phyloP scores from a whole-genome alignment of 2,888 invertebrate genomes.

The Ametastegia equiseti region DNA sequence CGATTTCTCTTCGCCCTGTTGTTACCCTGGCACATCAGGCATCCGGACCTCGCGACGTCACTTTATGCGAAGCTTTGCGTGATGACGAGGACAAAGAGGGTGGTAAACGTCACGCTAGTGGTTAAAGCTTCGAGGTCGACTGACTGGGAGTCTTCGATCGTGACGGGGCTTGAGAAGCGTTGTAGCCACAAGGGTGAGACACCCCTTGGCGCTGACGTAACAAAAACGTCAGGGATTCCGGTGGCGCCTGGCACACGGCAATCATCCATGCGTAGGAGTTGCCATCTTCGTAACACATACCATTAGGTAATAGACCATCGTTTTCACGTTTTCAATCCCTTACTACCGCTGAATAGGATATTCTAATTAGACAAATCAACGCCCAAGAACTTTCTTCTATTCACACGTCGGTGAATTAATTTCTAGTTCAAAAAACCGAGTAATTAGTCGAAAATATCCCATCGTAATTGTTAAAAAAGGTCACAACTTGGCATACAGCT shows the following conservation, averaged over 20 bases:
- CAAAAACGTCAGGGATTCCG: slow-evolving; percentile 48
- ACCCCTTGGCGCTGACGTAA: slow-evolving; percentile 46
- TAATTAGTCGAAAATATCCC: too few species aligned
- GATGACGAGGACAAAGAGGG: slow-evolving; percentile 24
- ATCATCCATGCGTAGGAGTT: slow-evolving; percentile 49
- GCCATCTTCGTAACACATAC: background rate
- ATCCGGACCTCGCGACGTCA: slow-evolving; percentile 68
- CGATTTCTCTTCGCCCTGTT: slow-evolving; percentile 53
- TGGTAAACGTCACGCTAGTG: slow-evolving; percentile 25
- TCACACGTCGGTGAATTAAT: too few species aligned
- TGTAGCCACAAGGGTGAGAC: slow-evolving; percentile 10
- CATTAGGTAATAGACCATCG: background rate
- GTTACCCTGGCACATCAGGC: slow-evolving; percentile 61
- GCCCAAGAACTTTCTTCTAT: background rate
- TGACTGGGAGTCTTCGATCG: slow-evolving; percentile 26
- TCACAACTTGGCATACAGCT: too few species aligned
- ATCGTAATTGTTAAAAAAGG: too few species aligned
- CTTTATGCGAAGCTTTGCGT: slow-evolving; percentile 51
- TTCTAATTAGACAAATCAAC: background rate
- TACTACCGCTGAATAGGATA: background rate
- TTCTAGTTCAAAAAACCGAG: too few species aligned
- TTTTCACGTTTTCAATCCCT: background rate
- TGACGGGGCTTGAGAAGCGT: background rate
- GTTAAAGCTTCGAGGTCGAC: slow-evolving; percentile 13
- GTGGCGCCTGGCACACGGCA: slow-evolving; percentile 45